These are phyloP conservation scores for Odontocerum albicorne DNA, from an alignment of 2,888 invertebrate genomes.

Conservation along the genomic window DNA sequence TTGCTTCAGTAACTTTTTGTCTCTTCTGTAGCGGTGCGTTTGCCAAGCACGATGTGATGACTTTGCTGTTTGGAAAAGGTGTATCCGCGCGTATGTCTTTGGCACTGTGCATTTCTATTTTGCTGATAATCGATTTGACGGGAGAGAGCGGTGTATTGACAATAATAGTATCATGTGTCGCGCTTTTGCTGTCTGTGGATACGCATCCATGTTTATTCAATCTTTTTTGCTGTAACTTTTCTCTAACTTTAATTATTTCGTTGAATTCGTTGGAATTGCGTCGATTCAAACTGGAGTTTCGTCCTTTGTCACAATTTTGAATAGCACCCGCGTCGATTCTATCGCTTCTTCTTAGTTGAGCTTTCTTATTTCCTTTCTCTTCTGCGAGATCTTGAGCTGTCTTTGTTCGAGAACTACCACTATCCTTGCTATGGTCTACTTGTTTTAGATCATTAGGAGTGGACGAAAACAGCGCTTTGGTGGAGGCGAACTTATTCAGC, in stretches of 20 bases:
- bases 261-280: conserved; percentile 43
- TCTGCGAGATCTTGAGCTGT: conserved; percentile 42
- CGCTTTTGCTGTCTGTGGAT: conserved; percentile 46
- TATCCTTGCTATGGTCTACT: conserved; percentile 59
- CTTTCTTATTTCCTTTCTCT: conserved; percentile 41
- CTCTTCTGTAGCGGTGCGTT: conserved; percentile 56
- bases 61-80: conserved; percentile 52
- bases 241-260: conserved; percentile 55
- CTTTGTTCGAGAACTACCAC: conserved; percentile 53
- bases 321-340: conserved; percentile 3
- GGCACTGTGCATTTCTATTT: conserved; percentile 54
- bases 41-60: conserved; percentile 55
- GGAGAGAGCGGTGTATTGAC: conserved; percentile 52
- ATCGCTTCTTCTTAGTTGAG: not conserved
- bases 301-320: conserved; percentile 9
- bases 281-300: conserved; percentile 5
- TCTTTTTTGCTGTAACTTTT: conserved; percentile 55
- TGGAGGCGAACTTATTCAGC: conserved; percentile 54
- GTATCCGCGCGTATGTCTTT: conserved; percentile 51
- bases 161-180: conserved; percentile 44
- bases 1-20: conserved; percentile 51
- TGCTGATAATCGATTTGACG: conserved; percentile 56
- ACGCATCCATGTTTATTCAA: conserved; percentile 46
- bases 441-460: conserved; percentile 59
- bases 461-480: conserved; percentile 58